phyloP scores from a whole-genome alignment of 2,113 vertebrate species.

The Phrynosoma platyrhinos region DNA sequence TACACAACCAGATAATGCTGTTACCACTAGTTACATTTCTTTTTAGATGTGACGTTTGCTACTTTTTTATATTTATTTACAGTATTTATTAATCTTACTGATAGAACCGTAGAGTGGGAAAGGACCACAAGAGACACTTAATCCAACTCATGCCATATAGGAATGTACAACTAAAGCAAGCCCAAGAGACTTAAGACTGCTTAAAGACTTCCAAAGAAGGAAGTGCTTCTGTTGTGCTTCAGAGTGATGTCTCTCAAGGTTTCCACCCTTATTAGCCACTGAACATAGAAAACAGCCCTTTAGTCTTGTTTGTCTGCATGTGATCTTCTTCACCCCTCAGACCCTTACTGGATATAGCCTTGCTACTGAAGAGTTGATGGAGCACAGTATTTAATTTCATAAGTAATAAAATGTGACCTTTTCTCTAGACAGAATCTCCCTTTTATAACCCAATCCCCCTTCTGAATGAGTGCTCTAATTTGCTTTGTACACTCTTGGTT shows the following conservation, averaged over 20 bases:
- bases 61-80: too few species aligned
- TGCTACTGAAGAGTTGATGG: conserved; percentile 37
- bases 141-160: too few species aligned
- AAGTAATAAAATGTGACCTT: conserved; percentile 70
- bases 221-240: too few species aligned
- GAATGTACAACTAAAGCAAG: too few species aligned
- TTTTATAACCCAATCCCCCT: conserved; percentile 19
- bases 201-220: too few species aligned
- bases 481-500: conserved; percentile 53
- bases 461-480: conserved; percentile 59
- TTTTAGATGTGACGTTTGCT: too few species aligned
- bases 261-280: conserved; percentile 25
- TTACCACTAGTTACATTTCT: too few species aligned
- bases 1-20: too few species aligned
- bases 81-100: too few species aligned
- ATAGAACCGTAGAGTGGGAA: too few species aligned
- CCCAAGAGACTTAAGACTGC: too few species aligned
- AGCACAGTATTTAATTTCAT: conserved; percentile 57
- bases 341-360: conserved; percentile 25
- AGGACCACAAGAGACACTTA: too few species aligned
- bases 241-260: not conserved
- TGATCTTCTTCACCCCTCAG: not conserved
- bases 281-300: not conserved
- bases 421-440: conserved; percentile 26
- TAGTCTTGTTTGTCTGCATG: conserved; percentile 31